Evolutionary conservation across 2,888 invertebrate species (phyloP).

Genomic region (Ernsta delagoae): DNA sequence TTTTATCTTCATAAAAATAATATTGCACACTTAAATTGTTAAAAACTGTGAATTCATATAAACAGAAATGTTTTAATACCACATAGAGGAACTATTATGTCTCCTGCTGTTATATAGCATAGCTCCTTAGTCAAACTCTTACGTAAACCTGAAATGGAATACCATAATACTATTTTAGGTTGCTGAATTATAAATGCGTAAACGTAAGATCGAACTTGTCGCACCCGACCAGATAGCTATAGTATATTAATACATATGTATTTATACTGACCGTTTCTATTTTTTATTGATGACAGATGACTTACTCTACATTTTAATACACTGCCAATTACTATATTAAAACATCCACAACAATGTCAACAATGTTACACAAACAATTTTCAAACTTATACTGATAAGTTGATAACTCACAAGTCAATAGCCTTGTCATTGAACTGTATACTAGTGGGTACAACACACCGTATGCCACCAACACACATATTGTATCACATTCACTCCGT

Average conservation of each 20-base stretch:
- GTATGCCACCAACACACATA: conserved; percentile 55
- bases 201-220: too few species aligned
- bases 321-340: background rate
- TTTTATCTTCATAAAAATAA: background rate
- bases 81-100: background rate
- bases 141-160: too few species aligned
- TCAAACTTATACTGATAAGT: background rate
- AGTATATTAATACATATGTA: too few species aligned
- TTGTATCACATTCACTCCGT: conserved; percentile 43
- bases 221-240: too few species aligned
- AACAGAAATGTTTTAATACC: background rate
- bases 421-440: conserved; percentile 3
- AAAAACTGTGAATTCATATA: background rate
- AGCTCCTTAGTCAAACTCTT: too few species aligned
- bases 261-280: too few species aligned
- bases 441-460: conserved; percentile 32
- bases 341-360: too few species aligned
- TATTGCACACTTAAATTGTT: background rate
- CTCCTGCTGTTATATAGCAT: background rate
- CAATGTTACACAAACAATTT: background rate
- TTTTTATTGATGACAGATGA: conserved; percentile 1
- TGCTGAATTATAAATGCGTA: too few species aligned
- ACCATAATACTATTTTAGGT: too few species aligned
- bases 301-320: background rate
- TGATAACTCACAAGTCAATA: conserved; percentile 3